Percentiles rank a stretch among this genome's conserved stretches.
phyloP scores from a whole-genome alignment of 2,888 invertebrate genomes.

The Pristionchus fissidentatus region DNA sequence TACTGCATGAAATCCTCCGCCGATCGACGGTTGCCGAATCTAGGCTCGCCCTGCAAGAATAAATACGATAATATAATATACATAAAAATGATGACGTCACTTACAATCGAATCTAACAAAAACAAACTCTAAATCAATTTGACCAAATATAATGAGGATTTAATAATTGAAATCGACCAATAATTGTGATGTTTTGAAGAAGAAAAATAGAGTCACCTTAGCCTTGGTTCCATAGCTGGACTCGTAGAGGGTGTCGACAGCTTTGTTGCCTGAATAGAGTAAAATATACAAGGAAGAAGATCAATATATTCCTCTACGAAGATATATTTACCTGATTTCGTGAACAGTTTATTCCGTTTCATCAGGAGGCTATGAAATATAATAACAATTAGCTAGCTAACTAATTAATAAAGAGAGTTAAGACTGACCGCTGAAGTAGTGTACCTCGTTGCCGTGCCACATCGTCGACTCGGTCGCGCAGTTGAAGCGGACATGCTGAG shows the following conservation, averaged over 20 bases:
- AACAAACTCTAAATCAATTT: too few species aligned
- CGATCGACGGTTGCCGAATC: constrained; percentile 1
- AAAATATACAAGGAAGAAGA: neutral
- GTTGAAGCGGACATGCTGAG: constrained; percentile 93
- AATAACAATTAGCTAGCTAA: neutral
- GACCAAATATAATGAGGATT: neutral
- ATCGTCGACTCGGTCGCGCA: constrained; percentile 95
- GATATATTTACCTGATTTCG: too few species aligned
- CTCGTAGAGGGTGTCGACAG: constrained; percentile 90
- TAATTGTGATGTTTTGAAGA: neutral
- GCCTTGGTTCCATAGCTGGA: constrained; percentile 86
- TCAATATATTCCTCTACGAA: neutral
- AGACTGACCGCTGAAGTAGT: constrained; percentile 89
- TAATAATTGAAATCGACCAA: neutral
- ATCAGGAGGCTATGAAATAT: too few species aligned
- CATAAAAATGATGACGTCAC: too few species aligned
- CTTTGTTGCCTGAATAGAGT: constrained; percentile 81
- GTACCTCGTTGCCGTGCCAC: constrained; percentile 94
- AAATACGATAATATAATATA: neutral
- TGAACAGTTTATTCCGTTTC: neutral
- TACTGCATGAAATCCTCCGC: constrained; percentile 52
- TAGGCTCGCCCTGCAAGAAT: neutral
- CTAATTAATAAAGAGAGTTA: neutral
- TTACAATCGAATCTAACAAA: too few species aligned
- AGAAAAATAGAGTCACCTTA: constrained; percentile 79